phyloP scores from a whole-genome alignment of 1,140 invertebrate species.

The Heliconius eleuchia region DNA sequence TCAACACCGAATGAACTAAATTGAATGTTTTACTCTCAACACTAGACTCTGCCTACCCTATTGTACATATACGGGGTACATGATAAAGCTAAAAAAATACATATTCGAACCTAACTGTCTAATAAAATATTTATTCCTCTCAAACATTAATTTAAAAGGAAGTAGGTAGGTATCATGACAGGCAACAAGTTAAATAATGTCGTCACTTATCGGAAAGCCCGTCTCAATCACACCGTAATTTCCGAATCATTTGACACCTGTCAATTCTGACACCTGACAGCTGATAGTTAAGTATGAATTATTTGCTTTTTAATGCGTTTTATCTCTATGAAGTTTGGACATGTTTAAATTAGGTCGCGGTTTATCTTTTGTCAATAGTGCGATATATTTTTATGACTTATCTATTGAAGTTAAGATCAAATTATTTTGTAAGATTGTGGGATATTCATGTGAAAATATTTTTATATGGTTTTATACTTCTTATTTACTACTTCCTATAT shows the following conservation, averaged over 20 bases:
- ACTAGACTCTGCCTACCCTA: too few species aligned
- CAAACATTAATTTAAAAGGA: background rate
- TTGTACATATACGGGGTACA: too few species aligned
- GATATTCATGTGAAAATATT: background rate
- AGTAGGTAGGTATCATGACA: background rate
- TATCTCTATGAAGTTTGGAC: slow-evolving; percentile 1
- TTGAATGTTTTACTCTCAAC: too few species aligned
- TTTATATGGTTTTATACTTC: background rate
- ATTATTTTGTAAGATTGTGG: background rate
- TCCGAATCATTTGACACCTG: slow-evolving; percentile 45
- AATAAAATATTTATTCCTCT: too few species aligned
- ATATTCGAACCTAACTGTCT: too few species aligned
- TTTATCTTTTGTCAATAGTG: slow-evolving; percentile 29
- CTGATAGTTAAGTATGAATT: slow-evolving; percentile 48
- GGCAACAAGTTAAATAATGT: slow-evolving; percentile 6
- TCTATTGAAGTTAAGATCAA: background rate
- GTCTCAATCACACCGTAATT: slow-evolving; percentile 43
- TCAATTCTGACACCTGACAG: slow-evolving; percentile 57
- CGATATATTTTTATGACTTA: slow-evolving; percentile 19
- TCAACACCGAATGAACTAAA: too few species aligned
- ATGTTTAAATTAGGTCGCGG: slow-evolving; percentile 25
- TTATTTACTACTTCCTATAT: too few species aligned
- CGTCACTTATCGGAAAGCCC: background rate
- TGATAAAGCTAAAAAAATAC: too few species aligned
- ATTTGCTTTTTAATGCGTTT: slow-evolving; percentile 37